Evolutionary conservation across 2,797 vertebrate species (phyloP), one percentile per base, ranked within the genome.

Genomic region (Labeo calbasu): DNA sequence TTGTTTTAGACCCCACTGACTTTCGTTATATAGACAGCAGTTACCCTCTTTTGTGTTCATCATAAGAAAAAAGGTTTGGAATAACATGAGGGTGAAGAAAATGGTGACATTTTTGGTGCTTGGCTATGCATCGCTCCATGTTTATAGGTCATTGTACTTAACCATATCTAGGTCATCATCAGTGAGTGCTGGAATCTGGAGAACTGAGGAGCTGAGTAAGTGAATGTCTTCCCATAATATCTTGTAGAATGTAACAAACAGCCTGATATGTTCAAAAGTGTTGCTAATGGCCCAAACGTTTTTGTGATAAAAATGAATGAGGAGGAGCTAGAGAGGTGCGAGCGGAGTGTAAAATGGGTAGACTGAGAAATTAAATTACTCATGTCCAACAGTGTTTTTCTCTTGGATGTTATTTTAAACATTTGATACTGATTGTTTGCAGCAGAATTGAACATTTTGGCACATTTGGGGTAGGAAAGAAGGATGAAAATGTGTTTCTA

Each of bases 401-500:
- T 83, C 86, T 28, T 19, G 82, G 86, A 83, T 93, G 91, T 94
- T 93, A 91, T 92, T 93, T 86, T 93, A 91, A 93, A 94, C 90
- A 90, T 92, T 90, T 89, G 87, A 90, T 86, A 88, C 84, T 86
- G 89, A 92, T 93, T 92, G 90, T 92, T 92, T 90, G 88, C 86
- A 86, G 89, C 88, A 88, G 89, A 91, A 91, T 81, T 84, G 78
- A 91, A 87, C 73, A 65, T 85, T 88, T 84, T 87, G 82, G 88
- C 88, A 88, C 53, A 75, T 87, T 83, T 61, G 46, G 14, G 63
- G 85, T 88, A 86, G 77, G 88, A 88, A 87, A 87, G 78, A 88
- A 87, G 78, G 86, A 91, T 87, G 85, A 94, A 94, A 95, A 95
- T 95, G 93, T 95, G 95, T 92, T 95, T 95, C 91, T 93, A 95